These are phyloP conservation scores for Nerophis ophidion DNA, from an alignment of 2,113 vertebrate genomes.

Conservation along the genomic window DNA sequence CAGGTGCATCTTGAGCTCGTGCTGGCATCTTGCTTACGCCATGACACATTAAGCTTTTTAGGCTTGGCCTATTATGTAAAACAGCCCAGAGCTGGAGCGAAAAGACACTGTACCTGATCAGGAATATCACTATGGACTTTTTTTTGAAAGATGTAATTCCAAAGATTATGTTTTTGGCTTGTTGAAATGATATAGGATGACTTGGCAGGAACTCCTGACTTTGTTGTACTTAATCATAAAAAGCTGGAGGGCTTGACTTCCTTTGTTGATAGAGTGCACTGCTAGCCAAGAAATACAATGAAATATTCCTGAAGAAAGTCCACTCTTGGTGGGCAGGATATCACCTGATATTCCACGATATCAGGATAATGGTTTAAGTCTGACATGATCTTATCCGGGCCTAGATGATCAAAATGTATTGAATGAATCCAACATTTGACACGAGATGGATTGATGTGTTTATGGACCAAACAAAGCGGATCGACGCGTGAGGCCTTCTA, in stretches of 20 bases:
- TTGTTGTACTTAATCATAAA: conserved; percentile 63
- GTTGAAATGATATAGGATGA: conserved; percentile 57
- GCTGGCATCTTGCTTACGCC: conserved; percentile 49
- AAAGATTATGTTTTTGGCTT: conserved; percentile 45
- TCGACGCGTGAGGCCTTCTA: conserved; percentile 34
- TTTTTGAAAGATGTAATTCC: conserved; percentile 56
- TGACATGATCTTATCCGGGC: conserved; percentile 5
- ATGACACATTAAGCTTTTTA: conserved; percentile 49
- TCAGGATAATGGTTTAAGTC: conserved; percentile 31
- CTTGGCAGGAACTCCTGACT: conserved; percentile 52
- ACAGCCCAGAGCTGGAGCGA: conserved; percentile 24
- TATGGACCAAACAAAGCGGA: conserved; percentile 5
- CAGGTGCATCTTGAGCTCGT: conserved; percentile 66
- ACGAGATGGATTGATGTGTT: conserved; percentile 1
- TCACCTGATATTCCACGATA: conserved; percentile 47
- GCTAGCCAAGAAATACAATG: conserved; percentile 60
- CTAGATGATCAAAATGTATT: not conserved
- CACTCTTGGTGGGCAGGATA: conserved; percentile 47
- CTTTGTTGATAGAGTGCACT: conserved; percentile 48
- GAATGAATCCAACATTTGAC: conserved; percentile 1
- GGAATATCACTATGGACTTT: conserved; percentile 44
- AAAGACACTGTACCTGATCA: conserved; percentile 22
- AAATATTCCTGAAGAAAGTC: conserved; percentile 54
- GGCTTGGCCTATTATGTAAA: conserved; percentile 46
- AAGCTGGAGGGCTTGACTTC: conserved; percentile 62